phyloP scores from a whole-genome alignment of 2,113 vertebrate genomes.

The Daboia siamensis region DNA sequence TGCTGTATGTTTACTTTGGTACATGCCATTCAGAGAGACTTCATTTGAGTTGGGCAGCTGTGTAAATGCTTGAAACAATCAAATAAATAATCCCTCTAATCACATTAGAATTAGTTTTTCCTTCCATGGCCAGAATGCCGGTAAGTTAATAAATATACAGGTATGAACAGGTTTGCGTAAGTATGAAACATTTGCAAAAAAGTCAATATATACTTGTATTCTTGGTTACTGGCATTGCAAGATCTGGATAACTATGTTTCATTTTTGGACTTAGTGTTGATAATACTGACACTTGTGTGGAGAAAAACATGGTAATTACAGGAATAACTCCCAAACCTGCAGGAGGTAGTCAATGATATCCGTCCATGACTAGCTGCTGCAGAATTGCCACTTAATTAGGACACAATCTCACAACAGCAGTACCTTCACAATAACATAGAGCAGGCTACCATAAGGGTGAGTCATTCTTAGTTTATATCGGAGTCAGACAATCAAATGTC shows the following conservation, averaged over 20 bases:
- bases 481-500: neutral
- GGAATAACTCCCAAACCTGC: neutral
- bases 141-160: neutral
- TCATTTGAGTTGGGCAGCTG: neutral
- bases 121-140: neutral
- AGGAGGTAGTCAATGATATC: neutral
- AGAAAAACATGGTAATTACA: neutral
- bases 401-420: neutral
- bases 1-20: neutral
- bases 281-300: neutral
- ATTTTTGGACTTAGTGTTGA: neutral
- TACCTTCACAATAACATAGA: neutral
- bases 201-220: neutral
- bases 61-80: neutral
- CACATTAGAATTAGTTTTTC: neutral
- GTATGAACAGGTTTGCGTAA: neutral
- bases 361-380: neutral
- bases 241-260: neutral
- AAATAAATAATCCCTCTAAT: neutral
- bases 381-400: neutral
- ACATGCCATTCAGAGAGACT: neutral
- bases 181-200: neutral
- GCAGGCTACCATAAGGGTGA: neutral
- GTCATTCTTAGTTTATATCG: neutral
- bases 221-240: neutral